These are phyloP conservation scores for Diplosoma virens DNA, from an alignment of 23 tunicate genomes.

Conservation along the genomic window DNA sequence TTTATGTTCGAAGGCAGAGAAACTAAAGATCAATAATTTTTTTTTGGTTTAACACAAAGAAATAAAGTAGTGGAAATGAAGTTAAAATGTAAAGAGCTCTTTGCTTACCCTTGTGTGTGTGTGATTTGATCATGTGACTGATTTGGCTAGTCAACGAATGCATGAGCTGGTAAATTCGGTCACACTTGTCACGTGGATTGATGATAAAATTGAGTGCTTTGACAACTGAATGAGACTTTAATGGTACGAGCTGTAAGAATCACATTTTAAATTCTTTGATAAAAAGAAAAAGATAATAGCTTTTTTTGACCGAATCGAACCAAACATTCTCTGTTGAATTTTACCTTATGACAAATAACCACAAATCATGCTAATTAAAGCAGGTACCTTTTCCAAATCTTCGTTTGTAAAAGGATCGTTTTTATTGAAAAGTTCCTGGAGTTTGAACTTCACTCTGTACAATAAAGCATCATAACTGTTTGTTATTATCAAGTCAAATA, in stretches of 20 bases:
- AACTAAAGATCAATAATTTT: no score
- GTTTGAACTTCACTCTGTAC: constrained; percentile 75
- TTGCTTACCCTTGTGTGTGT: not conserved
- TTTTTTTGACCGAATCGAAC: no score
- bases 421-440: constrained; percentile 72
- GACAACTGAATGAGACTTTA: constrained; percentile 55
- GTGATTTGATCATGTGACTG: not conserved
- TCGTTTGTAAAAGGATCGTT: constrained; percentile 15
- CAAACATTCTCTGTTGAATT: no score
- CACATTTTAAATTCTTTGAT: not conserved
- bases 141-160: constrained; percentile 46
- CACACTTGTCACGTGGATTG: constrained; percentile 62
- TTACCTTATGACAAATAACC: no score
- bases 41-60: no score
- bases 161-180: constrained; percentile 46
- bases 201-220: constrained; percentile 52
- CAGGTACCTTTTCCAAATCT: constrained; percentile 33
- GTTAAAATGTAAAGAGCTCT: no score
- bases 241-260: constrained; percentile 59
- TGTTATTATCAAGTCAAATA: no score
- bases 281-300: no score
- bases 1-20: no score
- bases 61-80: no score
- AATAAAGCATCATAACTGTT: no score
- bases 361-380: no score